These are phyloP conservation scores for Lepidochitona cinerea DNA, from an alignment of 2,888 invertebrate species.

Conservation along the genomic window DNA sequence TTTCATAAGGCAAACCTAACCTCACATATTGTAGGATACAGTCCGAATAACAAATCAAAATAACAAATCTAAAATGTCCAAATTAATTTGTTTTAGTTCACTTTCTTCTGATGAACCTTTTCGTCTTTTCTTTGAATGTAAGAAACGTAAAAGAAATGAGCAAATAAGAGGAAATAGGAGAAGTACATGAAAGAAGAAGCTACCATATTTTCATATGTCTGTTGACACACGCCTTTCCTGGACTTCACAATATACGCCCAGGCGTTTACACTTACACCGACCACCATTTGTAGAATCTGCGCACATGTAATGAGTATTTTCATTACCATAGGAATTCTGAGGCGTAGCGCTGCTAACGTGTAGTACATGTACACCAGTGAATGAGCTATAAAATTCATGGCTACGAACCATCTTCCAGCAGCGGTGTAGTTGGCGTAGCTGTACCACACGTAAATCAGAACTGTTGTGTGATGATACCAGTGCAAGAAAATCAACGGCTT, in stretches of 20 bases:
- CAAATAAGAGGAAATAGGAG: slow-evolving; percentile 69
- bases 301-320: slow-evolving; percentile 92
- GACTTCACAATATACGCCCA: slow-evolving; percentile 76
- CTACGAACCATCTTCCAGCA: slow-evolving; percentile 70
- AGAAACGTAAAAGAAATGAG: slow-evolving; percentile 69
- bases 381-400: slow-evolving; percentile 74
- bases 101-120: slow-evolving; percentile 31
- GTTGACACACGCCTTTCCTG: slow-evolving; percentile 68
- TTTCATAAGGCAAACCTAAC: too few species aligned
- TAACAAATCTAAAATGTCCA: too few species aligned
- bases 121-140: slow-evolving; percentile 44
- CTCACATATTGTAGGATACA: too few species aligned
- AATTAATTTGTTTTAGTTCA: too few species aligned
- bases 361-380: slow-evolving; percentile 74
- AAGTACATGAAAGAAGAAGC: slow-evolving; percentile 69
- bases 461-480: slow-evolving; percentile 74
- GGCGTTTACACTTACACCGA: slow-evolving; percentile 92
- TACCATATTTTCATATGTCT: slow-evolving; percentile 70
- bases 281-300: slow-evolving; percentile 93
- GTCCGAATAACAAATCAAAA: too few species aligned
- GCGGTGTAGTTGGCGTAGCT: slow-evolving; percentile 67
- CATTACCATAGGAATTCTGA: slow-evolving; percentile 76
- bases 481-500: slow-evolving; percentile 73
- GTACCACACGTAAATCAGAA: slow-evolving; percentile 73
- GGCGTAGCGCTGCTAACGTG: slow-evolving; percentile 70